phyloP scores from a whole-genome alignment of 2,888 invertebrate genomes.

The Drosophila mulleri region DNA sequence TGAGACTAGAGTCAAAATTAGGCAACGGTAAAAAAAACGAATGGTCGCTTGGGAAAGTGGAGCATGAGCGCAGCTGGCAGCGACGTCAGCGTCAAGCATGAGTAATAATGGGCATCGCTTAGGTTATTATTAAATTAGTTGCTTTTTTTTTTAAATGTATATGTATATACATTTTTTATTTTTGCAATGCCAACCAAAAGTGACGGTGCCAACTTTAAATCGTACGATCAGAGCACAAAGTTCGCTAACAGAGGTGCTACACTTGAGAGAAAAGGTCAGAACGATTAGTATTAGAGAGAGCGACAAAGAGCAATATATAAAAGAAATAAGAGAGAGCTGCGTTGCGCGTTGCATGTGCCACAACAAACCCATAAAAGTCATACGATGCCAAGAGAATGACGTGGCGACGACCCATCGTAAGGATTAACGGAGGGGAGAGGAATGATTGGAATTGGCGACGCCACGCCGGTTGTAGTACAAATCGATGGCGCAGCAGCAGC shows the following conservation, averaged over 20 bases:
- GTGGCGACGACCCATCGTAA: constrained; percentile 39
- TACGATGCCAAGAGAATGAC: constrained; percentile 51
- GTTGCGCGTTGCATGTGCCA: constrained; percentile 43
- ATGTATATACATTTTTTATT: background rate
- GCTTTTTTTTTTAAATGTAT: background rate
- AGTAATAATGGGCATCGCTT: constrained; percentile 45
- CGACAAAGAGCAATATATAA: background rate
- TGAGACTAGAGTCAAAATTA: constrained; percentile 37
- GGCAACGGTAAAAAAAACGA: constrained; percentile 54
- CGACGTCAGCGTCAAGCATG: constrained; percentile 47
- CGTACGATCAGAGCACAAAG: constrained; percentile 62
- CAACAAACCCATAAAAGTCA: constrained; percentile 48
- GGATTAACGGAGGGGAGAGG: background rate
- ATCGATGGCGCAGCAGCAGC: constrained; percentile 52
- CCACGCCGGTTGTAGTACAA: constrained; percentile 51
- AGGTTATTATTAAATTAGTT: constrained; percentile 50
- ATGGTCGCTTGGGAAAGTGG: constrained; percentile 55
- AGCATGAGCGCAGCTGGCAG: constrained; percentile 51
- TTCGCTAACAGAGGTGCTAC: constrained; percentile 37
- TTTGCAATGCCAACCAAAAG: constrained; percentile 41
- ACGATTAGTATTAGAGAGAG: background rate
- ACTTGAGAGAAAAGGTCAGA: constrained; percentile 23
- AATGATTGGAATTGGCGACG: constrained; percentile 23
- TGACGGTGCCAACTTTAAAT: constrained; percentile 60
- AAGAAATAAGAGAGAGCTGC: constrained; percentile 19